Percentiles rank a stretch among this genome's conserved stretches.
Conservation (phyloP, 35 echinoderm and acorn worm species). For the Ophiothrix spiculata region DNA sequence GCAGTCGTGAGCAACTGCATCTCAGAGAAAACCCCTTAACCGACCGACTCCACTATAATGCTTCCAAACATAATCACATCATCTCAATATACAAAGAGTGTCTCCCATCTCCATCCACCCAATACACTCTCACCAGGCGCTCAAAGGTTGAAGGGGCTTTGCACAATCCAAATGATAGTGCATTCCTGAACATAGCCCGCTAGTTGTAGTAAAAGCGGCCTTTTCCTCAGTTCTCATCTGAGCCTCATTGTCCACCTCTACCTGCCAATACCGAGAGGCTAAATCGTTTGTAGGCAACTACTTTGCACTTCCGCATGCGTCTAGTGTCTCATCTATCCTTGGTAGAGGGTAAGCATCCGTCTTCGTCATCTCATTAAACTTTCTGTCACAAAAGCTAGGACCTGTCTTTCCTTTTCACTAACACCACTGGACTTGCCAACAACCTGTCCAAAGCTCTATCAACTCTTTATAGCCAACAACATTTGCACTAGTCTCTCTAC, state of each 20-base stretch:
- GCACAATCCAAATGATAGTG: slow-evolving; percentile 30
- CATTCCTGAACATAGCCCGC: slow-evolving; percentile 4
- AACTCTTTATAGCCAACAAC: neutral
- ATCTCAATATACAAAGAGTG: neutral
- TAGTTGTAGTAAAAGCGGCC: neutral
- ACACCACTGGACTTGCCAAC: slow-evolving; percentile 39
- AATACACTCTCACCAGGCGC: slow-evolving; percentile 31
- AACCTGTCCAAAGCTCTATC: slow-evolving; percentile 49
- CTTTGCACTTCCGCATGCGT: neutral
- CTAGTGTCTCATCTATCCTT: slow-evolving; percentile 49
- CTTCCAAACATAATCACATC: no score
- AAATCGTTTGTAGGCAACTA: slow-evolving; percentile 44
- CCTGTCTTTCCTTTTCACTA: slow-evolving; percentile 62
- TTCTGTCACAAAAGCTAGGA: slow-evolving; percentile 48
- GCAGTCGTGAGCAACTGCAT: no score
- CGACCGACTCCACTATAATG: no score
- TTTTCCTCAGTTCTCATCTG: no score
- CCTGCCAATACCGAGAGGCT: slow-evolving; percentile 53
- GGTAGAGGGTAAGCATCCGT: slow-evolving; percentile 54
- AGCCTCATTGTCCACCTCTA: slow-evolving; percentile 36
- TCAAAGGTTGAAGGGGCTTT: slow-evolving; percentile 53
- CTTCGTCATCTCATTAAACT: slow-evolving; percentile 9
- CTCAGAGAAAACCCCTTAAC: no score
- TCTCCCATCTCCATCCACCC: slow-evolving; percentile 25
- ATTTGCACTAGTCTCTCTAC: slow-evolving; percentile 8